Base-by-base conservation (phyloP, 2,888 invertebrate species). In the Drosophila algonquin region DNA sequence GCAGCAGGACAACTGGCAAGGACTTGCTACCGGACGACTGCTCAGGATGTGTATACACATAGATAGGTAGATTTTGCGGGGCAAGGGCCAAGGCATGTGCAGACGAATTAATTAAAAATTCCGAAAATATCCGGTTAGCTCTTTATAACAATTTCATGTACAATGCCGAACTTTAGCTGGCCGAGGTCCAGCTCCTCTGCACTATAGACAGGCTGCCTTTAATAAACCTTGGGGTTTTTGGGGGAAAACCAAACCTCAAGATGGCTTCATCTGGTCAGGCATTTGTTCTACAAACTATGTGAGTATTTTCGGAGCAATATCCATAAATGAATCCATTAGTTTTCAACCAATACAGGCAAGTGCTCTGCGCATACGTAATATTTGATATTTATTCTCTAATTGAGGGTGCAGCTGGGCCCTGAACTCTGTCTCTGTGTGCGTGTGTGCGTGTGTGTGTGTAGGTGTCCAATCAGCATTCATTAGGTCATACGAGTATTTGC, bases 101-200 rank as follows among this genome's bases (percentile, higher is more conserved):
- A 76, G 62, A 68, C 67, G 78, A 90, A 88, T 88, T 88, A 90
- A 88, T 88, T 88, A 88, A 88, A 88, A 88, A 90, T 90, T 88
- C 87, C 89, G 73, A 90, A 88, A 88, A 89, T 83, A 86, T 86
- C 79, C 90, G 89, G 85, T 80, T 80, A 86, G 80, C 83, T 87
- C 86, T 85, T 82, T 87, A 82, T 85, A 89, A 85, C 86, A 77
- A 82, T 85, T 84, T 89, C 81, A 79, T 87, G 77, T 73, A 77
- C 84, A 68, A 55, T 55, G 69, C 72, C 50, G 60, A 58, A 57
- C 56, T 55, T 55, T 12, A 9, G 48, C 51, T 40, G 55, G 51
- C 51, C 27, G 0, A 40, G 51, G 55, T 67, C 52, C 46, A 58
- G 72, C 45, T 67, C 50, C 59, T 45, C 59, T 35, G 35, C 14